A percentile compares a stretch with the other conserved stretches of the same genome.
phyloP scores from a whole-genome alignment of 2,888 invertebrate genomes.

The Dicycla oo region DNA sequence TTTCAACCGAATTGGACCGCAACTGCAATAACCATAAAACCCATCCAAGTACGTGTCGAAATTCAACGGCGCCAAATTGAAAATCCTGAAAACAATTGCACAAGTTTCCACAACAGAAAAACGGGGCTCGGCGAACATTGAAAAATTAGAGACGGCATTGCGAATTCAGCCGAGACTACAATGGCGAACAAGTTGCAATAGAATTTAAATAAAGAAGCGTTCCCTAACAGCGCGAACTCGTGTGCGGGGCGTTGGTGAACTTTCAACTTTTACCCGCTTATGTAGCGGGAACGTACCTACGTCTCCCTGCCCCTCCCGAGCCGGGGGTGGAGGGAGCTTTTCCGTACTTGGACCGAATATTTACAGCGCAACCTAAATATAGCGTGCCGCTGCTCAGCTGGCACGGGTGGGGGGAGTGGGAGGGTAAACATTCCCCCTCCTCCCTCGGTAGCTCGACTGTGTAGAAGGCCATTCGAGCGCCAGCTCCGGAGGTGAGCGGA shows the following conservation, averaged over 20 bases:
- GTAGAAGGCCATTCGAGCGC: conserved; percentile 84
- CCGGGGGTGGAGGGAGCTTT: conserved; percentile 71
- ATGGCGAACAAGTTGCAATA: conserved; percentile 90
- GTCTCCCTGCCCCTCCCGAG: conserved; percentile 67
- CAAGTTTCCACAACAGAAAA: conserved; percentile 73
- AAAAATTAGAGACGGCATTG: conserved; percentile 83
- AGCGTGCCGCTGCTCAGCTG: conserved; percentile 90
- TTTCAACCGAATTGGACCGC: conserved; percentile 79
- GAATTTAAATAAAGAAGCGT: conserved; percentile 90
- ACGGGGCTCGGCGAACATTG: conserved; percentile 76
- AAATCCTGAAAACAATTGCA: conserved; percentile 77
- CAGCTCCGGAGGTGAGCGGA: conserved; percentile 83
- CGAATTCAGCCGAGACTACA: conserved; percentile 85
- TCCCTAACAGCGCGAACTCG: conserved; percentile 85
- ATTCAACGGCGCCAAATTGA: conserved; percentile 76
- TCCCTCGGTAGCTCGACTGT: conserved; percentile 69
- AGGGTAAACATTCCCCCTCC: conserved; percentile 85
- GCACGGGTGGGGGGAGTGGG: conserved; percentile 80
- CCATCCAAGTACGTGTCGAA: conserved; percentile 72
- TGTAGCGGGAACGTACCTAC: conserved; percentile 76
- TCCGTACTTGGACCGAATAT: conserved; percentile 90
- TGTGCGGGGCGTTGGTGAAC: conserved; percentile 88
- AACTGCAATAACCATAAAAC: conserved; percentile 78
- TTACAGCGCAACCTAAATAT: conserved; percentile 91
- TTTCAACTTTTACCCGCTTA: conserved; percentile 89